A percentile compares a stretch with the other conserved stretches of the same genome.
phyloP scores from a whole-genome alignment of 2,888 invertebrate genomes.

The Napeogenes sylphis region DNA sequence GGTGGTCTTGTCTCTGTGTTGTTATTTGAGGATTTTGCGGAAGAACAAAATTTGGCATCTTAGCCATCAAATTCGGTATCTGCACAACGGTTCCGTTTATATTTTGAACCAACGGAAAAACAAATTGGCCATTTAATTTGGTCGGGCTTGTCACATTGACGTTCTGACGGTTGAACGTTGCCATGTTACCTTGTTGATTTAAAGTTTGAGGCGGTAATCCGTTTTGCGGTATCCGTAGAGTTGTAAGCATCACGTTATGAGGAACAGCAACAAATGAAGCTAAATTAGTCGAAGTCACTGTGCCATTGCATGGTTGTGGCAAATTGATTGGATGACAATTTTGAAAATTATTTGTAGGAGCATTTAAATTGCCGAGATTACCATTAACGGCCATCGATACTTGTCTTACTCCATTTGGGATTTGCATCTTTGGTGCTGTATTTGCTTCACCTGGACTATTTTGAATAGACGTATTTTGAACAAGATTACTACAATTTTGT shows the following conservation, averaged over 20 bases:
- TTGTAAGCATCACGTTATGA: slow-evolving; percentile 76
- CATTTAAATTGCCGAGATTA: slow-evolving; percentile 57
- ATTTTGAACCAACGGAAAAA: slow-evolving; percentile 80
- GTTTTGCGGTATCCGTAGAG: slow-evolving; percentile 76
- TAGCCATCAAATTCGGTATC: slow-evolving; percentile 79
- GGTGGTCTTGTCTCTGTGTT: slow-evolving; percentile 59
- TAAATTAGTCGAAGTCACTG: slow-evolving; percentile 61
- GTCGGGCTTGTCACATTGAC: slow-evolving; percentile 70
- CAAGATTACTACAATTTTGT: slow-evolving; percentile 60
- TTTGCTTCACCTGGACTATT: slow-evolving; percentile 52
- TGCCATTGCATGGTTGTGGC: slow-evolving; percentile 61
- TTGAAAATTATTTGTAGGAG: slow-evolving; percentile 63
- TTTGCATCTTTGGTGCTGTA: slow-evolving; percentile 63
- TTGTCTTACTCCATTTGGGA: slow-evolving; percentile 65
- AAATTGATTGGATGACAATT: slow-evolving; percentile 69
- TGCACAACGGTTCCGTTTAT: slow-evolving; percentile 77
- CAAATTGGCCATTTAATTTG: slow-evolving; percentile 74
- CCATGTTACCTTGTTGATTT: slow-evolving; percentile 61
- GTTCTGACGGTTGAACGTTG: slow-evolving; percentile 59
- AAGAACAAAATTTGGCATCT: slow-evolving; percentile 75
- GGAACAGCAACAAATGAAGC: slow-evolving; percentile 71
- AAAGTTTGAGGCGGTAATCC: slow-evolving; percentile 60
- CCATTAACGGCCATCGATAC: slow-evolving; percentile 64
- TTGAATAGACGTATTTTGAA: slow-evolving; percentile 38
- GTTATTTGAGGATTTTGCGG: slow-evolving; percentile 61